A percentile compares a stretch with the other conserved stretches of the same genome.
Conservation (phyloP, 35 echinoderm and acorn worm species). For the Nesometra sesokonis region DNA sequence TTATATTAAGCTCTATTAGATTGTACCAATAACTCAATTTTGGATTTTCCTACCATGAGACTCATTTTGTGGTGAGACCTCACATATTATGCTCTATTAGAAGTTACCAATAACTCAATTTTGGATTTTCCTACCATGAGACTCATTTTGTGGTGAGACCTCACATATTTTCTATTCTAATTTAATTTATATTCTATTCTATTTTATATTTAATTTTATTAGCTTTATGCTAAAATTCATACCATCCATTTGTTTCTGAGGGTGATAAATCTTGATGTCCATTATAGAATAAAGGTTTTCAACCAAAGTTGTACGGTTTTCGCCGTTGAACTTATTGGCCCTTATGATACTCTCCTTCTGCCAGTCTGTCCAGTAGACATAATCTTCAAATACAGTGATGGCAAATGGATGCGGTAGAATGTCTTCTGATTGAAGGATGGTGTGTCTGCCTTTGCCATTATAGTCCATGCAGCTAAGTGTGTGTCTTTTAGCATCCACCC, state of each 20-base stretch:
- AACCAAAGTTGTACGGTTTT: slow-evolving; percentile 14
- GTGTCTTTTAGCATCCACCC: slow-evolving; percentile 76
- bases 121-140: too few relatives aligned
- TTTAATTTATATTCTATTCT: too few relatives aligned
- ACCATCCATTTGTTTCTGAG: slow-evolving; percentile 46
- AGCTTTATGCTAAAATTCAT: slow-evolving; percentile 6
- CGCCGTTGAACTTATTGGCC: slow-evolving; percentile 80
- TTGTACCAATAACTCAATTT: too few relatives aligned
- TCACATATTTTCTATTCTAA: too few relatives aligned
- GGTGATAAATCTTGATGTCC: slow-evolving; percentile 56
- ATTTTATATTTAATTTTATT: too few relatives aligned
- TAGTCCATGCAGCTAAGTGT: slow-evolving; percentile 43
- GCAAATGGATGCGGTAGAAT: slow-evolving; percentile 64
- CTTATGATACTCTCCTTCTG: slow-evolving; percentile 29
- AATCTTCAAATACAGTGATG: slow-evolving; percentile 78
- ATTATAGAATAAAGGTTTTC: slow-evolving; percentile 31
- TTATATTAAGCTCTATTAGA: too few relatives aligned
- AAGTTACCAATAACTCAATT: too few relatives aligned
- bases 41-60: too few relatives aligned
- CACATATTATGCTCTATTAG: too few relatives aligned
- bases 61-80: too few relatives aligned
- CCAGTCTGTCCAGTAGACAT: slow-evolving; percentile 93
- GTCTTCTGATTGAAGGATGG: slow-evolving; percentile 14
- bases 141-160: too few relatives aligned
- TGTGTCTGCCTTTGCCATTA: slow-evolving; percentile 21